These are phyloP conservation scores for Drosophila paucipuncta DNA, from an alignment of 2,888 invertebrate genomes.

Conservation along the genomic window DNA sequence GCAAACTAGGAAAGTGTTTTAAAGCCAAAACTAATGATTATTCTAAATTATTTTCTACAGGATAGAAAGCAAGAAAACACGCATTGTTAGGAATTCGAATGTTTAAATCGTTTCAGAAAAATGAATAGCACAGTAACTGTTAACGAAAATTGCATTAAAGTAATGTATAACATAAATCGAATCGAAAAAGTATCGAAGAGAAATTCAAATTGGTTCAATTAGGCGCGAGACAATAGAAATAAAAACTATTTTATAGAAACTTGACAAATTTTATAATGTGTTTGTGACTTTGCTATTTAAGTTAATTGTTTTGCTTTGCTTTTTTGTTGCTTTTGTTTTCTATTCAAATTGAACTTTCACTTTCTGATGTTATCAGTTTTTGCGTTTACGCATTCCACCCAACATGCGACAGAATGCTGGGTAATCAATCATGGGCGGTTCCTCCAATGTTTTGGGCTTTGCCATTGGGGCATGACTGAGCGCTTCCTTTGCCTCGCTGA, in stretches of 20 bases:
- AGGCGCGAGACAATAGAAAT: background rate
- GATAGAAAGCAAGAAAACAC: background rate
- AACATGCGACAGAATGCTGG: conserved; percentile 88
- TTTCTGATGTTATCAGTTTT: conserved; percentile 39
- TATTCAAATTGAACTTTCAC: background rate
- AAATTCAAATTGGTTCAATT: background rate
- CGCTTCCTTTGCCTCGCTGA: conserved; percentile 88
- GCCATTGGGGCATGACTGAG: conserved; percentile 88
- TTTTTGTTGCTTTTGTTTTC: background rate
- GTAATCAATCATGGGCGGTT: conserved; percentile 88
- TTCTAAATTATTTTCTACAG: background rate
- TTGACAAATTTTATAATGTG: background rate
- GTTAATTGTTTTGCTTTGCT: background rate
- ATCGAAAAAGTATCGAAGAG: background rate
- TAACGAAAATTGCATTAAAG: background rate
- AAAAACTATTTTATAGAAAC: conserved; percentile 10
- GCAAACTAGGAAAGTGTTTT: background rate
- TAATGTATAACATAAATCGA: background rate
- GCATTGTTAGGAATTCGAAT: background rate
- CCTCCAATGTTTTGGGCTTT: conserved; percentile 85
- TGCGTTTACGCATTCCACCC: conserved; percentile 87
- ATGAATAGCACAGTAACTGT: background rate
- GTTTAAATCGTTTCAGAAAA: background rate
- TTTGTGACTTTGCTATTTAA: background rate
- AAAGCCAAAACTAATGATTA: background rate